phyloP scores from a whole-genome alignment of 1,140 invertebrate genomes.

The Propsilocerus akamusi region DNA sequence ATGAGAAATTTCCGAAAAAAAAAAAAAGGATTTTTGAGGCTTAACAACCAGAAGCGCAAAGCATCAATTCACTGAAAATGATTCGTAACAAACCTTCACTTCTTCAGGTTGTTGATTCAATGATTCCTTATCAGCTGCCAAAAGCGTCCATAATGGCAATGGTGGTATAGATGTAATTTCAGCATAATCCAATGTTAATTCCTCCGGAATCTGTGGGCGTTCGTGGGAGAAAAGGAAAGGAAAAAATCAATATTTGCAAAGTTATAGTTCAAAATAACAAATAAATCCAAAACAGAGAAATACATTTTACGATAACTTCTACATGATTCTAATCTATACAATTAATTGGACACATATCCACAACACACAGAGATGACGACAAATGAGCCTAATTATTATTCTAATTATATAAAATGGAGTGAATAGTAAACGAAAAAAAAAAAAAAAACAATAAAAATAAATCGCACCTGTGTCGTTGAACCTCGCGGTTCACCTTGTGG shows the following conservation, averaged over 20 bases:
- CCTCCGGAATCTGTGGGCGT: constrained; percentile 44
- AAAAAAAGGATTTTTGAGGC: constrained; percentile 6
- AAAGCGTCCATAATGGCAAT: constrained; percentile 83
- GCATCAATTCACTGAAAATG: background rate
- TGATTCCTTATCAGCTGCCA: constrained; percentile 81
- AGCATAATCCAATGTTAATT: constrained; percentile 81
- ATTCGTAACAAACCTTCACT: constrained; percentile 25
- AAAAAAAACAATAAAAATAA: background rate
- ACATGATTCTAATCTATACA: too few species aligned
- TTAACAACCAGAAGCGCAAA: background rate
- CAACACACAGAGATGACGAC: background rate
- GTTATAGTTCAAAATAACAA: too few species aligned
- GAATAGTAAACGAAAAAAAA: background rate
- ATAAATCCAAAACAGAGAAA: too few species aligned
- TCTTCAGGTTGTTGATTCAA: constrained; percentile 30
- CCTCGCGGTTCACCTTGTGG: constrained; percentile 37
- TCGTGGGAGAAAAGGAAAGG: background rate
- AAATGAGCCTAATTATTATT: background rate
- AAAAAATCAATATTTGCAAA: too few species aligned
- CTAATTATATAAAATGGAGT: background rate
- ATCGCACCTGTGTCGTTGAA: constrained; percentile 27
- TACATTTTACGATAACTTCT: too few species aligned
- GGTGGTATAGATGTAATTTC: constrained; percentile 94
- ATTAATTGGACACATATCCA: background rate
- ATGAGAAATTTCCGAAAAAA: too few species aligned